Evolutionary conservation across 2,797 vertebrate species (phyloP).

Genomic region (Lepilemur septentrionalis): DNA sequence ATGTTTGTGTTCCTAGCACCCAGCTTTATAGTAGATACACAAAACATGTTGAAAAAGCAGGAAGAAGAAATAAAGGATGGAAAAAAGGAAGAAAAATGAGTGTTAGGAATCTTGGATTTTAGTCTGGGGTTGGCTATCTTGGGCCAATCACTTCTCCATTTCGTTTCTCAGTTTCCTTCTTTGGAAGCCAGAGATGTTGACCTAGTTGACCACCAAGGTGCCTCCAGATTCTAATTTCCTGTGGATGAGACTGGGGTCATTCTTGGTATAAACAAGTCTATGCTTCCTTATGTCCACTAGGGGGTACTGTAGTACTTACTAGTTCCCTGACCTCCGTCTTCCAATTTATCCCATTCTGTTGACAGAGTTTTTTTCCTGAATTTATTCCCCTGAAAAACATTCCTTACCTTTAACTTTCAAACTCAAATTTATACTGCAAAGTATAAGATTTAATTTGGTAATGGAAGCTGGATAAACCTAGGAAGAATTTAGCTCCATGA

Average conservation of each 20-base stretch:
- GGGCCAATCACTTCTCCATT: background rate
- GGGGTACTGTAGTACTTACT: conserved; percentile 71
- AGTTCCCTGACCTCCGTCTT: conserved; percentile 47
- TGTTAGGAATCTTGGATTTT: conserved; percentile 1
- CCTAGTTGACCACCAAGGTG: background rate
- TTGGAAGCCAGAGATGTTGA: conserved; percentile 8
- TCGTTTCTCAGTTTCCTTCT: background rate
- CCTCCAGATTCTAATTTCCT: background rate
- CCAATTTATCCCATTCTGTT: background rate
- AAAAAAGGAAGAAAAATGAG: background rate
- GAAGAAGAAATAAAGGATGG: background rate
- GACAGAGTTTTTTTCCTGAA: background rate
- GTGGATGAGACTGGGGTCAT: background rate
- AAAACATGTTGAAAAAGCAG: background rate
- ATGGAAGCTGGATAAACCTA: background rate
- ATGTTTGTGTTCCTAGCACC: background rate
- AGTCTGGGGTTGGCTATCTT: background rate
- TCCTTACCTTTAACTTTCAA: conserved; percentile 16
- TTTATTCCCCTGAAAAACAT: background rate
- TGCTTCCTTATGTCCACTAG: conserved; percentile 69
- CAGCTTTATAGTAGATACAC: background rate
- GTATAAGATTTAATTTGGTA: conserved; percentile 33
- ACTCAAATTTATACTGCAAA: conserved; percentile 13
- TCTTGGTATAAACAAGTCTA: background rate
- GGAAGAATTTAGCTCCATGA: background rate